Percentiles rank a stretch among this genome's conserved stretches.
phyloP scores from a whole-genome alignment of 2,888 invertebrate genomes.

The Zygogramma bicolorata region DNA sequence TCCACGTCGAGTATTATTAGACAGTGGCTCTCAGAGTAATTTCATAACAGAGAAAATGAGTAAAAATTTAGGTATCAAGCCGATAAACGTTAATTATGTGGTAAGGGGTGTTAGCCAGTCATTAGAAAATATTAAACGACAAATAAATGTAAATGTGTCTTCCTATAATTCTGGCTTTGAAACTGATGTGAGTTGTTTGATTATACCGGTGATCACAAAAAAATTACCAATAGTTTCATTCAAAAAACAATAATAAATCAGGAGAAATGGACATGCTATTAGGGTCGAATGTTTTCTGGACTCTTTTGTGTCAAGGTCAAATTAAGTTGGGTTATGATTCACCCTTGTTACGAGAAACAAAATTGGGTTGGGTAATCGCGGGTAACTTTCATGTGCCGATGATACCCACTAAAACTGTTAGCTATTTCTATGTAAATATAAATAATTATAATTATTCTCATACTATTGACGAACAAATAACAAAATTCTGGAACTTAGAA shows the following conservation, averaged over 20 bases:
- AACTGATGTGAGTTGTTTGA: background rate
- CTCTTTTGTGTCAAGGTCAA: background rate
- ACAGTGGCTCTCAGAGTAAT: conserved; percentile 1
- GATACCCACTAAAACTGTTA: background rate
- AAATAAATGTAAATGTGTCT: background rate
- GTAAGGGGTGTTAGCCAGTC: background rate
- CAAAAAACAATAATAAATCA: too few relatives aligned
- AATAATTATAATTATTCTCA: background rate
- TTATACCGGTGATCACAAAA: too few relatives aligned
- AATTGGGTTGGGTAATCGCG: background rate
- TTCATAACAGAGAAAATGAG: conserved; percentile 4
- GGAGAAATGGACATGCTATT: too few relatives aligned
- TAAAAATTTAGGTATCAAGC: conserved; percentile 3
- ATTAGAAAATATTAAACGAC: conserved; percentile 1
- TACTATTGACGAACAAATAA: background rate
- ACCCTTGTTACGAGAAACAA: background rate
- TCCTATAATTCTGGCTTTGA: background rate
- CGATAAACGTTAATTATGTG: background rate
- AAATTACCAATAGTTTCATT: too few relatives aligned
- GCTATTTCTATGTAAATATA: background rate
- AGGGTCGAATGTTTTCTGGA: background rate
- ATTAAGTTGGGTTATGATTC: background rate
- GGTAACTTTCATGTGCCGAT: background rate
- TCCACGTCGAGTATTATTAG: background rate
- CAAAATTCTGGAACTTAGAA: too few relatives aligned